Evolutionary conservation across 2,113 vertebrate genomes (phyloP).

Genomic region (Dunckerocampus dactyliophorus): DNA sequence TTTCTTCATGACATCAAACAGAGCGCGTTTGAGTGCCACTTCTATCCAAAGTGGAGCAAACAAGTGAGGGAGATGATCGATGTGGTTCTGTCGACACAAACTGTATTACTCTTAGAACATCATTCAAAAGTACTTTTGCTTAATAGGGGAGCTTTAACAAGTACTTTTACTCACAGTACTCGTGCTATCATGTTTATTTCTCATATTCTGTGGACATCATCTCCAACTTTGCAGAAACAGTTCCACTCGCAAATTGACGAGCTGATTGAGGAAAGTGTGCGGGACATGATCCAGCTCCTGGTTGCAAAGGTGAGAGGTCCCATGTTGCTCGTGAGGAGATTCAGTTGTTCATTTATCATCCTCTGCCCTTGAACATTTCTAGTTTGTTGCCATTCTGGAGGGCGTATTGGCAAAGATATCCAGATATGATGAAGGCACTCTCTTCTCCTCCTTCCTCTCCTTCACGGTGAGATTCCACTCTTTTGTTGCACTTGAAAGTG

Average conservation of each 20-base stretch:
- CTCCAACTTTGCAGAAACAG: constrained; percentile 79
- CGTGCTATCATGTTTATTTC: too few relatives aligned
- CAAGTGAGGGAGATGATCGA: too few relatives aligned
- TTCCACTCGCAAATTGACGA: constrained; percentile 96
- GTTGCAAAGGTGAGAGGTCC: constrained; percentile 87
- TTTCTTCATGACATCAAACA: too few relatives aligned
- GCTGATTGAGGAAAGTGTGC: constrained; percentile 98
- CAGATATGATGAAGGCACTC: constrained; percentile 98
- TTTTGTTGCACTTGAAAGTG: neutral
- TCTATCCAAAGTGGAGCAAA: too few relatives aligned
- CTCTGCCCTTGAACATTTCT: constrained; percentile 16
- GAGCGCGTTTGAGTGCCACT: too few relatives aligned
- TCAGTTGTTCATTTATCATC: neutral
- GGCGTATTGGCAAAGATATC: constrained; percentile 96
- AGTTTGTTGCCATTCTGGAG: constrained; percentile 97
- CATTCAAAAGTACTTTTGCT: neutral
- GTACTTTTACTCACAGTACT: neutral
- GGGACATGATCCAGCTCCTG: constrained; percentile 96
- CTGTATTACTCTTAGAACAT: too few relatives aligned
- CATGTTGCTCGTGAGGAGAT: neutral
- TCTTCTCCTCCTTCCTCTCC: constrained; percentile 98
- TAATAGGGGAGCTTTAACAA: too few relatives aligned
- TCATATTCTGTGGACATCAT: neutral
- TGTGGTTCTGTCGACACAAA: too few relatives aligned
- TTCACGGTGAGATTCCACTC: constrained; percentile 87